Percentiles rank a stretch among this genome's conserved stretches.
These are phyloP conservation scores for Harlomillsia oculata DNA, from an alignment of 1,140 invertebrate genomes.

Conservation along the genomic window DNA sequence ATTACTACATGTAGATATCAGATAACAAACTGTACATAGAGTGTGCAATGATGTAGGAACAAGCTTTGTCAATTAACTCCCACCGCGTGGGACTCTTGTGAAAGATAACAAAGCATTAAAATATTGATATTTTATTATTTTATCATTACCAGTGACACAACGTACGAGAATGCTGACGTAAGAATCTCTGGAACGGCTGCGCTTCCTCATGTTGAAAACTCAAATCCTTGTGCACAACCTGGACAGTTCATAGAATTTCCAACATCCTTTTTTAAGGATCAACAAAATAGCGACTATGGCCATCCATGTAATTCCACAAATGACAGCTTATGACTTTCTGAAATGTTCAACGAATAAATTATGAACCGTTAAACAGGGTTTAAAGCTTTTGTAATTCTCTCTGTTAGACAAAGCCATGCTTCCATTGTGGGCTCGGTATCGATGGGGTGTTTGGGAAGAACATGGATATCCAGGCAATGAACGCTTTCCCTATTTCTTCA, in stretches of 20 bases:
- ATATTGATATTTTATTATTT: too few species aligned
- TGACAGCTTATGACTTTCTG: background rate
- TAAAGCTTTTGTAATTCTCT: background rate
- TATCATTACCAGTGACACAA: background rate
- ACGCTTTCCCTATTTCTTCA: slow-evolving; percentile 21
- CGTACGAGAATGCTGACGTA: slow-evolving; percentile 4
- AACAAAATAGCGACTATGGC: background rate
- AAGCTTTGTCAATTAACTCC: background rate
- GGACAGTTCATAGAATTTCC: slow-evolving; percentile 21
- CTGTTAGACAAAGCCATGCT: slow-evolving; percentile 7
- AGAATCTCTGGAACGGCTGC: background rate
- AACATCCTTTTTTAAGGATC: slow-evolving; percentile 1
- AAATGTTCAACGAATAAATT: background rate
- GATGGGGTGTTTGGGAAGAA: slow-evolving; percentile 21
- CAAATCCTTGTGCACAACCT: slow-evolving; percentile 11
- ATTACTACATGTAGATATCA: too few species aligned
- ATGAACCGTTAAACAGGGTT: background rate
- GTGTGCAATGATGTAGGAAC: background rate
- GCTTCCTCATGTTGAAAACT: slow-evolving; percentile 6
- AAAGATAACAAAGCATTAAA: too few species aligned
- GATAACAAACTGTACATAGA: too few species aligned
- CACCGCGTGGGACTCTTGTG: too few species aligned
- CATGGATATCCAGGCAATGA: slow-evolving; percentile 5
- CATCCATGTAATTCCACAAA: slow-evolving; percentile 1
- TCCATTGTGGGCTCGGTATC: slow-evolving; percentile 10